phyloP scores from a whole-genome alignment of 2,797 vertebrate genomes.

The Gymnocypris eckloni region DNA sequence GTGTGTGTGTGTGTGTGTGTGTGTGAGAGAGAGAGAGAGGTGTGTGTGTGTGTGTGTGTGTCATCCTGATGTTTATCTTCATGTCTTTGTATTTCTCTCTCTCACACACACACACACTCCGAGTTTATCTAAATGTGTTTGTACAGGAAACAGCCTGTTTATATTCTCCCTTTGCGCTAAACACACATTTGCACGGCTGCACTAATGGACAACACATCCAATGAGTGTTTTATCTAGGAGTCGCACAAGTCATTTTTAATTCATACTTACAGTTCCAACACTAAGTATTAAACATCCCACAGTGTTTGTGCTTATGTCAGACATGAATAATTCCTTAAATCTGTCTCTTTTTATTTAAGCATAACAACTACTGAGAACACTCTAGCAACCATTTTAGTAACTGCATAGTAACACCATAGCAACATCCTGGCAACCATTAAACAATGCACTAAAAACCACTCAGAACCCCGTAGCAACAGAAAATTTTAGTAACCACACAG shows the following conservation, averaged over 20 bases:
- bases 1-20: no score
- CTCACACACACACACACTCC: background rate
- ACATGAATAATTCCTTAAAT: background rate
- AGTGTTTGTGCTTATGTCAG: background rate
- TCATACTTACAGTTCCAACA: background rate
- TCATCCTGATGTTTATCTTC: slow-evolving; percentile 44
- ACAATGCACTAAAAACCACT: background rate
- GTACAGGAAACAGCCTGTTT: slow-evolving; percentile 34
- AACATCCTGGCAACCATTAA: background rate
- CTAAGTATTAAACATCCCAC: background rate
- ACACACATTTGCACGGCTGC: background rate
- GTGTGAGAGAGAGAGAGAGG: background rate
- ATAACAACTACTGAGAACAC: background rate
- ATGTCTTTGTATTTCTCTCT: slow-evolving; percentile 3
- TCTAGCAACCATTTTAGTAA: background rate
- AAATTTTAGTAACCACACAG: background rate
- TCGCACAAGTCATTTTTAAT: background rate
- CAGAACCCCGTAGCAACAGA: background rate
- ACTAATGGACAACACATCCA: slow-evolving; percentile 7
- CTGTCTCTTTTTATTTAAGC: background rate
- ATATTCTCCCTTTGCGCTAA: slow-evolving; percentile 20
- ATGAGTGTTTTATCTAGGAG: slow-evolving; percentile 9
- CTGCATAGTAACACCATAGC: background rate
- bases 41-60: background rate
- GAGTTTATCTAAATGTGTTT: slow-evolving; percentile 47